Evolutionary conservation across 2,113 vertebrate species (phyloP), one percentile per base, ranked within the genome.

Genomic region (Leptobrachium ailaonicum): DNA sequence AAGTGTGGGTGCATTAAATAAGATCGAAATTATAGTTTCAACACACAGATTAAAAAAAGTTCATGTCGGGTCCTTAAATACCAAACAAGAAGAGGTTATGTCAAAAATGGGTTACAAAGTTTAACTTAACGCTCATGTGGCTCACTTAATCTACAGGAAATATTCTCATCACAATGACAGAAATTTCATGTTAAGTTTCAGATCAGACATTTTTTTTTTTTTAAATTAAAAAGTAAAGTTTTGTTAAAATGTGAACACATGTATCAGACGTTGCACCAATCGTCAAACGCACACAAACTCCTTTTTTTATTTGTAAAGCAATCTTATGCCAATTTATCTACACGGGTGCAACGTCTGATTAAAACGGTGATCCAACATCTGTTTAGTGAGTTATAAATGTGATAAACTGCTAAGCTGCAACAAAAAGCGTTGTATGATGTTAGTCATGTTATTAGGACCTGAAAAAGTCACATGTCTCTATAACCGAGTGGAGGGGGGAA

Each of bases 361-460:
- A 80, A 74, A 67, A 58, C 63, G 63, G 41, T 73, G 45, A 80
- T 80, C 1, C 9, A 40, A 40, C 41, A 14, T 45, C 72, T 83
- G 83, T 89, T 91, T 92, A 91, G 87, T 92, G 87, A 87, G 77
- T 89, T 90, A 91, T 41, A 88, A 13, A 13, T 83, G 88, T 43
- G 67, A 85, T 73, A 70, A 86, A 83, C 85, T 83, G 90, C 67
- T 85, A 87, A 93, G 91, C 90, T 90, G 89, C 89, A 87, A 32
- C 20, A 32, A 88, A 89, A 92, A 93, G 91, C 89, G 89, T 88
- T 85, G 86, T 66, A 85, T 84, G 0, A 0, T 66, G 86, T 93
- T 94, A 94, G 93, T 92, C 70, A 82, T 66, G 87, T 92, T 94
- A 92, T 76, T 82, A 53, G 2, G 0, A 87, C 82, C 56, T 81